A percentile compares a stretch with the other conserved stretches of the same genome.
phyloP scores from a whole-genome alignment of 2,888 invertebrate genomes.

The Drosophila maculinotata region DNA sequence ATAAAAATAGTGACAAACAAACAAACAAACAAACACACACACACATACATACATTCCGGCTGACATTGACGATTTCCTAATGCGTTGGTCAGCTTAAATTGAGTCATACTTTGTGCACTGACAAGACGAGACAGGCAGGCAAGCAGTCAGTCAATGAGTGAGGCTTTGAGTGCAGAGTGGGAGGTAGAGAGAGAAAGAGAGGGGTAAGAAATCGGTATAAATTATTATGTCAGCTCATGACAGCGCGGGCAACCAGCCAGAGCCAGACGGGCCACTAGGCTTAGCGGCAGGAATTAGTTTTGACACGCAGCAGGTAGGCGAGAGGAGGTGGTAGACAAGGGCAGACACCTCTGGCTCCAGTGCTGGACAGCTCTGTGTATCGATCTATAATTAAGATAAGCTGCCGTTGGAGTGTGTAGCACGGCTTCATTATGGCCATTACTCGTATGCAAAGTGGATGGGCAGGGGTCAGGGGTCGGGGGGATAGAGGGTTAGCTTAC shows the following conservation, averaged over 20 bases:
- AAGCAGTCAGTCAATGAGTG: slow-evolving; percentile 41
- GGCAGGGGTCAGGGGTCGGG: background rate
- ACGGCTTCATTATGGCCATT: slow-evolving; percentile 61
- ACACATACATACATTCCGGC: slow-evolving; percentile 6
- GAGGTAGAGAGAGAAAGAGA: background rate
- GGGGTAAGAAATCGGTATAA: slow-evolving; percentile 60
- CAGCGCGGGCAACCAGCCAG: slow-evolving; percentile 37
- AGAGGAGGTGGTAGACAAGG: slow-evolving; percentile 11
- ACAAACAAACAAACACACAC: slow-evolving; percentile 6
- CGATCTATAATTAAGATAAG: slow-evolving; percentile 82
- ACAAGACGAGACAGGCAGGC: slow-evolving; percentile 33
- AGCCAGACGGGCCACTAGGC: slow-evolving; percentile 27
- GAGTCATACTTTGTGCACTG: slow-evolving; percentile 53
- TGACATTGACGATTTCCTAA: slow-evolving; percentile 60
- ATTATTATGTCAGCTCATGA: slow-evolving; percentile 75
- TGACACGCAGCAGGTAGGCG: slow-evolving; percentile 61
- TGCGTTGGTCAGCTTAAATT: slow-evolving; percentile 48
- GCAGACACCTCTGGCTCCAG: slow-evolving; percentile 22
- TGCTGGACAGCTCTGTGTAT: slow-evolving; percentile 50
- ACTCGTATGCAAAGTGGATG: slow-evolving; percentile 12
- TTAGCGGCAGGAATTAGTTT: slow-evolving; percentile 66
- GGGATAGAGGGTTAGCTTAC: slow-evolving; percentile 17
- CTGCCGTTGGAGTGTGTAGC: slow-evolving; percentile 31
- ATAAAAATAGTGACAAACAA: slow-evolving; percentile 1
- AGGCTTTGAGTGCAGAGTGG: slow-evolving; percentile 19